phyloP scores from a whole-genome alignment of 2,113 vertebrate species.

The Podilymbus podiceps region DNA sequence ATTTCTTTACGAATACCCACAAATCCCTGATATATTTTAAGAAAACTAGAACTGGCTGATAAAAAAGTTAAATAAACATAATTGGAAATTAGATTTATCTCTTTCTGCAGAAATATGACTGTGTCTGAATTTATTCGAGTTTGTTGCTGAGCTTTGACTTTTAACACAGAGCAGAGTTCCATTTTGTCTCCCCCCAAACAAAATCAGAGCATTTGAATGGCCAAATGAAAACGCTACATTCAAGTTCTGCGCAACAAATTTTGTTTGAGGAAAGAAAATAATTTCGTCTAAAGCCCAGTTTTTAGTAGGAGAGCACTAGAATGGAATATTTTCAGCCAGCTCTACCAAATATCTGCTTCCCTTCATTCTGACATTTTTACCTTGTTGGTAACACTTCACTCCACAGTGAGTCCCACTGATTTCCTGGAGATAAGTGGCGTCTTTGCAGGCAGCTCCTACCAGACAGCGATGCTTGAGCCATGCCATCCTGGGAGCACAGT shows the following conservation, averaged over 20 bases:
- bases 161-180: neutral
- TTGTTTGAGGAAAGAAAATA: neutral
- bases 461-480: neutral
- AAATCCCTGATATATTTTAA: neutral
- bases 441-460: neutral
- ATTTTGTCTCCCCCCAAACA: neutral
- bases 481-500: neutral
- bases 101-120: neutral
- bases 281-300: neutral
- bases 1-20: neutral
- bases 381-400: neutral
- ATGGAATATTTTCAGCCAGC: neutral
- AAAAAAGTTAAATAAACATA: neutral
- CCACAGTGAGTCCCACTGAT: neutral
- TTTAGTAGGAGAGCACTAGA: neutral
- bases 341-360: neutral
- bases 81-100: neutral
- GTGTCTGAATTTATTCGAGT: neutral
- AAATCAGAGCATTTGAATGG: neutral
- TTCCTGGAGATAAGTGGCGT: accelerated
- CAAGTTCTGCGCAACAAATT: neutral
- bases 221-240: neutral
- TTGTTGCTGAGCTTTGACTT: neutral
- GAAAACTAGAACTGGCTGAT: neutral
- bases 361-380: neutral